A percentile compares a stretch with the other conserved stretches of the same genome.
Evolutionary conservation across 1,140 invertebrate genomes (phyloP).

Genomic region (Dinoponera quadriceps): DNA sequence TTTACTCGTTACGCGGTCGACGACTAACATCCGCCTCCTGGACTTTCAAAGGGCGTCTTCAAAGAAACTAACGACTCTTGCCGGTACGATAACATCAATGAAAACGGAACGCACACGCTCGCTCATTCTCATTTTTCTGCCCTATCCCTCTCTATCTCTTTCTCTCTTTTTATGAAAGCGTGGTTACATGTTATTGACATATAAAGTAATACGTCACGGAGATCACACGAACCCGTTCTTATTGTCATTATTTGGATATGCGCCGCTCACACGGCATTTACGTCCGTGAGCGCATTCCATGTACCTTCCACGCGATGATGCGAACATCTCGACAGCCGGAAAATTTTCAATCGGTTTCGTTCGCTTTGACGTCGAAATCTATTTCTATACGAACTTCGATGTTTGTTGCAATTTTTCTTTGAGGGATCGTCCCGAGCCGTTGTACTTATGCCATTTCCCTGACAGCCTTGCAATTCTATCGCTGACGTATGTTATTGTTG

Average conservation of each 20-base stretch:
- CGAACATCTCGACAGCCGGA: neutral
- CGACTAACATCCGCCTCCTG: constrained; percentile 28
- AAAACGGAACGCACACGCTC: constrained; percentile 27
- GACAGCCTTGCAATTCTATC: neutral
- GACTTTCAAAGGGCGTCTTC: constrained; percentile 63
- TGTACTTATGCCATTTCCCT: neutral
- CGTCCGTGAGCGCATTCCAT: neutral
- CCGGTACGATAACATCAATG: constrained; percentile 67
- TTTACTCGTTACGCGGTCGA: constrained; percentile 66
- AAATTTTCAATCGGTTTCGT: constrained; percentile 15
- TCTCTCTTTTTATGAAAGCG: neutral
- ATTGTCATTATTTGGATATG: neutral
- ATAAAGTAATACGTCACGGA: constrained; percentile 17
- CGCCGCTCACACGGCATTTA: neutral
- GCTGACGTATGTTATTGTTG: neutral
- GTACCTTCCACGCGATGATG: neutral
- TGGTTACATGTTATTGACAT: neutral
- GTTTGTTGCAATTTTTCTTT: neutral
- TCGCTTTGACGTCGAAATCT: constrained; percentile 7
- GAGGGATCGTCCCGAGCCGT: neutral
- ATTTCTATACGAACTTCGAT: constrained; percentile 8
- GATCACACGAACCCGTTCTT: neutral
- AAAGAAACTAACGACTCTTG: constrained; percentile 57
- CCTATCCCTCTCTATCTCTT: neutral
- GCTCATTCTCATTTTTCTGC: neutral